Percentiles rank a stretch among this genome's conserved stretches.
Evolutionary conservation across 1,140 invertebrate genomes (phyloP).

Genomic region (Drosophila insularis): DNA sequence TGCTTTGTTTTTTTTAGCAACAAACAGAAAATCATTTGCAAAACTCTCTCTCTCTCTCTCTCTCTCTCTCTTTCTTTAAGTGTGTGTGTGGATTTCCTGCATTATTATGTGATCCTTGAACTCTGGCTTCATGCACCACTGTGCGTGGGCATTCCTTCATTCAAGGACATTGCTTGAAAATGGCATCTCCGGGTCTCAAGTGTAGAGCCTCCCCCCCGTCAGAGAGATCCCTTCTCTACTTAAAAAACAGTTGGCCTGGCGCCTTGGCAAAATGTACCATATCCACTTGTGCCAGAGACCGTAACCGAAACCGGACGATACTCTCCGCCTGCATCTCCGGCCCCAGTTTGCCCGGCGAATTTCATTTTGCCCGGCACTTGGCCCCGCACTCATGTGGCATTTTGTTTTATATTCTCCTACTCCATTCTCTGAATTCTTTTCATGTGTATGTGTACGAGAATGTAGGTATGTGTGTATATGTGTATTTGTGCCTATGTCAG

Average conservation of each 20-base stretch:
- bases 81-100: background rate
- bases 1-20: background rate
- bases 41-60: background rate
- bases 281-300: slow-evolving; percentile 6
- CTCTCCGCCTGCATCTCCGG: slow-evolving; percentile 11
- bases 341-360: slow-evolving; percentile 16
- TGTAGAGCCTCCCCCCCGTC: slow-evolving; percentile 11
- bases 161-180: slow-evolving; percentile 42
- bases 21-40: slow-evolving; percentile 1
- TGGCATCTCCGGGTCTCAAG: slow-evolving; percentile 30
- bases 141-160: slow-evolving; percentile 6
- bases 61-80: background rate
- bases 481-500: background rate
- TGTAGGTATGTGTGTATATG: background rate
- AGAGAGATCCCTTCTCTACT: background rate
- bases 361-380: slow-evolving; percentile 48
- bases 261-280: background rate
- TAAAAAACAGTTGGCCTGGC: slow-evolving; percentile 21
- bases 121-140: background rate
- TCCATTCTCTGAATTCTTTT: slow-evolving; percentile 23
- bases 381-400: slow-evolving; percentile 59
- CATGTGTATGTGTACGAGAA: slow-evolving; percentile 37
- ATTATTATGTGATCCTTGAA: slow-evolving; percentile 4
- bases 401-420: slow-evolving; percentile 45
- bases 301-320: slow-evolving; percentile 33